Conservation (phyloP, 2,888 invertebrate genomes). For the Nomada hirtipes region DNA sequence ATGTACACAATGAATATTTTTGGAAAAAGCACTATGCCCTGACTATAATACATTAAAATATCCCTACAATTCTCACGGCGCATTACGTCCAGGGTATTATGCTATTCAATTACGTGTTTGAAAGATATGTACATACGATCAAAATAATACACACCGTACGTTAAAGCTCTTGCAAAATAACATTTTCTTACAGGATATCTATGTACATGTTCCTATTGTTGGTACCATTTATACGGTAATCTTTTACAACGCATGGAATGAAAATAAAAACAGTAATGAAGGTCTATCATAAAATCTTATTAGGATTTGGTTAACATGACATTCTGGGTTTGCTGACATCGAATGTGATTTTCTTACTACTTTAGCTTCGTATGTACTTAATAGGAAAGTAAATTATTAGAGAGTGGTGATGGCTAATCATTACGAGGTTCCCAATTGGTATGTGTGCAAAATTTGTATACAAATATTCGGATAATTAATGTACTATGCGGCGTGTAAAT, state of each 20-base stretch:
- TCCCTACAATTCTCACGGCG: background rate
- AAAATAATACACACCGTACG: constrained; percentile 40
- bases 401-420: constrained; percentile 90
- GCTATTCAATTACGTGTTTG: constrained; percentile 10
- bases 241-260: constrained; percentile 6
- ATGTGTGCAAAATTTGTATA: constrained; percentile 78
- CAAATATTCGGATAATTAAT: constrained; percentile 9
- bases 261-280: constrained; percentile 3
- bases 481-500: constrained; percentile 9
- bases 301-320: constrained; percentile 50
- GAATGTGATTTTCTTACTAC: constrained; percentile 49
- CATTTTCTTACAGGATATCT: constrained; percentile 7
- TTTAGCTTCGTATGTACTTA: constrained; percentile 15
- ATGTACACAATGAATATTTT: background rate
- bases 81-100: background rate
- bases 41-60: background rate
- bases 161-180: constrained; percentile 33
- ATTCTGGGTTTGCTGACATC: constrained; percentile 46
- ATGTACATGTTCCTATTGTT: constrained; percentile 8
- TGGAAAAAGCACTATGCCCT: background rate
- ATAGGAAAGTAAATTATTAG: constrained; percentile 40
- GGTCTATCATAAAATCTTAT: constrained; percentile 12
- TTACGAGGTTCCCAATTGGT: constrained; percentile 97
- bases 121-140: constrained; percentile 34
- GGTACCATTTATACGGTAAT: background rate